Percentiles rank a stretch among this genome's conserved stretches.
Conservation (phyloP, 2,113 vertebrate genomes). For the Litocranius walleri region DNA sequence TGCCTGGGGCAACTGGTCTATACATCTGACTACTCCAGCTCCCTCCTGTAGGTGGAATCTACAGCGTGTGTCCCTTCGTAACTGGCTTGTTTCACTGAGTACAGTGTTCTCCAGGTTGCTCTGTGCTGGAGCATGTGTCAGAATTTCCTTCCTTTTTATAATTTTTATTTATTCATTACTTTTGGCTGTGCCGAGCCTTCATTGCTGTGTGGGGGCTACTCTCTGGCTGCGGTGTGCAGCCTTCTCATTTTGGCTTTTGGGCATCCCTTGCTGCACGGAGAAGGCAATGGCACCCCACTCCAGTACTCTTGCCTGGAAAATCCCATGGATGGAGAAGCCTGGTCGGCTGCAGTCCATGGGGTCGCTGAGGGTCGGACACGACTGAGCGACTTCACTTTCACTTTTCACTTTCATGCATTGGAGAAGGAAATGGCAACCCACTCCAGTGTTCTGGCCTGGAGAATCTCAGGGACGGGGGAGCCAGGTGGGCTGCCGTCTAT, state of each 20-base stretch:
- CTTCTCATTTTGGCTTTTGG: background rate
- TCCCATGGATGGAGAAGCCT: too few species aligned
- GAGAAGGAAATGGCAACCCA: too few species aligned
- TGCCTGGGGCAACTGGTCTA: background rate
- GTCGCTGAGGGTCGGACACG: too few species aligned
- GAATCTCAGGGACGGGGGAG: too few species aligned
- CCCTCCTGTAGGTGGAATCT: rapidly evolving
- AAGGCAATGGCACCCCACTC: too few species aligned
- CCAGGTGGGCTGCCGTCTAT: too few species aligned
- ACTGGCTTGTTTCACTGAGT: background rate
- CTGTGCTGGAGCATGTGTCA: too few species aligned
- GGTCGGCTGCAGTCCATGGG: too few species aligned
- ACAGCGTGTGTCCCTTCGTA: background rate
- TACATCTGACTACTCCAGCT: background rate
- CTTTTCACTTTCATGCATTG: too few species aligned
- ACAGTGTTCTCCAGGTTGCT: background rate
- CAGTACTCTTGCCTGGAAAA: too few species aligned
- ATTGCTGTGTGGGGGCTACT: background rate
- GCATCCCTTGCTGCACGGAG: background rate
- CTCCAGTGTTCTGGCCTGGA: too few species aligned
- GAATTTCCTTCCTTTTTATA: background rate
- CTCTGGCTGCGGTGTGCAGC: background rate
- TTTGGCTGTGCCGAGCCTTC: background rate
- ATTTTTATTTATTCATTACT: background rate
- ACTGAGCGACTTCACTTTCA: too few species aligned